Conservation (phyloP, 2,113 vertebrate species). For the Alligator sinensis region DNA sequence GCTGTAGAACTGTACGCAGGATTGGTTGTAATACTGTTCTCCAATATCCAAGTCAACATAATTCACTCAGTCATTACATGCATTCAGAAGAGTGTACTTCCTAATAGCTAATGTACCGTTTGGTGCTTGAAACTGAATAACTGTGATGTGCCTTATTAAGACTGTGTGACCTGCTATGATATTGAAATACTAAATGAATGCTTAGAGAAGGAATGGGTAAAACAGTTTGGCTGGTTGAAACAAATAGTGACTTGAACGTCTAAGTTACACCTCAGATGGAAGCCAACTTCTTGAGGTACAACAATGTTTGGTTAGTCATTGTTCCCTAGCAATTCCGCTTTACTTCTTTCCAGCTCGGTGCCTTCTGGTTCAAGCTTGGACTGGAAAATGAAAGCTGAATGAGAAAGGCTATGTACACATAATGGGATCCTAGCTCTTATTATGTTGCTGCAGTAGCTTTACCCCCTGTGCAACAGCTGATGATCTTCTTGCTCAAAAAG, state of each 20-base stretch:
- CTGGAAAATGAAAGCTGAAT: background rate
- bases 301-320: background rate
- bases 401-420: rapidly evolving
- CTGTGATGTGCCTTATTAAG: background rate
- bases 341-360: background rate
- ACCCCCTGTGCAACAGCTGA: background rate
- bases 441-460: background rate
- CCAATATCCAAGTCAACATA: background rate
- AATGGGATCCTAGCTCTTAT: background rate
- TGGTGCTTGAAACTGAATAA: background rate
- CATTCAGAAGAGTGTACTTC: rapidly evolving
- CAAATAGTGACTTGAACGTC: background rate
- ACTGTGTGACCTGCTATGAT: background rate
- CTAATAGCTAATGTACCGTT: background rate
- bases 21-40: background rate
- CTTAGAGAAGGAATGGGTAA: background rate
- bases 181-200: background rate
- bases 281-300: background rate
- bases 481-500: background rate
- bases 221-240: background rate
- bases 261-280: background rate
- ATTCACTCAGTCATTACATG: background rate
- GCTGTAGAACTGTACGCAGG: background rate
- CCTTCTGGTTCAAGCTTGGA: background rate
- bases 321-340: background rate